Percentiles rank a stretch among this genome's conserved stretches.
Conservation (phyloP, 2,113 vertebrate genomes). For the Prolemur simus region DNA sequence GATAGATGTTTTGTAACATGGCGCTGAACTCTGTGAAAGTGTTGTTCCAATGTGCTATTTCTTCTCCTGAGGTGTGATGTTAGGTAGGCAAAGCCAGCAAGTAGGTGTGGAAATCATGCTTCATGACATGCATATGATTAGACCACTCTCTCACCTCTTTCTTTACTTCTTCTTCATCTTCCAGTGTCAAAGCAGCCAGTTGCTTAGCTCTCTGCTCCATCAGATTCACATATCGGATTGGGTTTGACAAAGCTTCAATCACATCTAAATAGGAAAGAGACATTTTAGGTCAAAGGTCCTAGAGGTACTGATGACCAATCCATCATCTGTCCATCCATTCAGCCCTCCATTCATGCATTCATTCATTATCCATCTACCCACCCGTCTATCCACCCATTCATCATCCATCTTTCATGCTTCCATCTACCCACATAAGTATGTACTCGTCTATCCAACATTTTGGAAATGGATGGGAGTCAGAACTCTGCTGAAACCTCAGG, state of each 20-base stretch:
- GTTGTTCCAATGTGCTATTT: background rate
- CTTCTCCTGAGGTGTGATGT: background rate
- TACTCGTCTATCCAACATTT: background rate
- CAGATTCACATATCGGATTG: constrained; percentile 96
- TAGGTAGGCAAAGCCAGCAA: background rate
- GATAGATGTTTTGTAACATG: background rate
- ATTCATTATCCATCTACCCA: background rate
- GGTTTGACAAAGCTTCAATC: constrained; percentile 98
- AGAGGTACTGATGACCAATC: background rate
- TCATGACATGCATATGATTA: background rate
- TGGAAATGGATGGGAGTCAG: background rate
- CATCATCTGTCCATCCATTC: background rate
- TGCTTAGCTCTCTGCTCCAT: constrained; percentile 99
- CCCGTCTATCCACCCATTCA: background rate
- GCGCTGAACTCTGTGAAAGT: background rate
- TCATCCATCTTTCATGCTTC: background rate
- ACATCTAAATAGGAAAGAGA: constrained; percentile 87
- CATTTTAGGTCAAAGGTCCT: constrained; percentile 48
- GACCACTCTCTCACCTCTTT: constrained; percentile 89
- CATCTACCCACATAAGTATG: background rate
- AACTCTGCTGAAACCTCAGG: background rate
- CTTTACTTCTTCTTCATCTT: constrained; percentile 95
- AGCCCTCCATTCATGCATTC: background rate
- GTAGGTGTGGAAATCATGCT: background rate
- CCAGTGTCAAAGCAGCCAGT: constrained; percentile 94